phyloP scores from a whole-genome alignment of 2,888 invertebrate species.

The Acanthoscelides obtectus region DNA sequence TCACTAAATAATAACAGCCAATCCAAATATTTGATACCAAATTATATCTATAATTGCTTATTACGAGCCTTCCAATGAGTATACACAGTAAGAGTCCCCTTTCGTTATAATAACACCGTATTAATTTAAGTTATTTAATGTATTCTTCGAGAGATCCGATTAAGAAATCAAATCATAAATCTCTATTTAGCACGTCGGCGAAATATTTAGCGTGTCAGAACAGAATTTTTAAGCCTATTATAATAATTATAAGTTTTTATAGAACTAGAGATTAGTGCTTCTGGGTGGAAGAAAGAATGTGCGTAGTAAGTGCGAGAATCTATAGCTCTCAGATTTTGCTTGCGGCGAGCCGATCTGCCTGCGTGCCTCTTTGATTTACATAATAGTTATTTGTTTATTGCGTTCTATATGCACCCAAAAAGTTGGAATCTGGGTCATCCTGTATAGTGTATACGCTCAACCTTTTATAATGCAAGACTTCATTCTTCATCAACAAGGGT shows the following conservation, averaged over 20 bases:
- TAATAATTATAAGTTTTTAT: background rate
- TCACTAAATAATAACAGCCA: background rate
- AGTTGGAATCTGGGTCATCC: too few relatives aligned
- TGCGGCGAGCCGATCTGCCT: background rate
- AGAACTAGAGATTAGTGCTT: background rate
- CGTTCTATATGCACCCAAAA: too few relatives aligned
- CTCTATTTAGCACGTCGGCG: background rate
- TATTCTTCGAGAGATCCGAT: background rate
- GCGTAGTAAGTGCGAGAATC: background rate
- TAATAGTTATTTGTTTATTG: too few relatives aligned
- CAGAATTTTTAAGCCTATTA: background rate
- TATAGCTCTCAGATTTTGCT: background rate
- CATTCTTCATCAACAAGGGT: too few relatives aligned
- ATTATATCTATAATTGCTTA: background rate
- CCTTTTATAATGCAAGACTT: too few relatives aligned
- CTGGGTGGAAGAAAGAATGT: background rate
- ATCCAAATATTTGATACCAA: background rate
- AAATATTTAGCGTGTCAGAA: background rate
- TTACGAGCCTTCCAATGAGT: background rate
- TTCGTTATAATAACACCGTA: background rate
- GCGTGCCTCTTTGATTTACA: too few relatives aligned
- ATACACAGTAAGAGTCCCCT: background rate
- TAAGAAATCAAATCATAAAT: background rate
- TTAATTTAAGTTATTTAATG: background rate
- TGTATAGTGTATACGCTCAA: too few relatives aligned